Base-by-base conservation (phyloP, 35 echinoderm and acorn worm species). In the Nesometra sesokonis region DNA sequence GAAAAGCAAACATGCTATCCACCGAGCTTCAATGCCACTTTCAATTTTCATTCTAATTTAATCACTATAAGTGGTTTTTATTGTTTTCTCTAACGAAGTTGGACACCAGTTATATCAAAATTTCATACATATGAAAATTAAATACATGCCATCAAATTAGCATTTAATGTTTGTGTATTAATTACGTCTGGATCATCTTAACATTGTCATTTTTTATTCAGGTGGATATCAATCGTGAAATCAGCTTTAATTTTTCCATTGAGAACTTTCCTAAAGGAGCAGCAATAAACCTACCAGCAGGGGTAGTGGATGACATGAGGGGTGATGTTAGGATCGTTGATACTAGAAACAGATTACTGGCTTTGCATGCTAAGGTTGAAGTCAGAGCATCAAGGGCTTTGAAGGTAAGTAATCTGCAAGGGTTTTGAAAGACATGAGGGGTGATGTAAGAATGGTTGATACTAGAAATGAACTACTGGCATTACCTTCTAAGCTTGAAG, bases 371-470 rank as follows among this genome's bases (percentile, higher is more conserved):
- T 0, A 94, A 90, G 46, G 89, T 98, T 33, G 95, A 98, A 77
- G 90, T 88, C 37, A 84, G 93, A 31, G 95, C 95, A 77, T 90
- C 88, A 5, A 89, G 90, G 92, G 91, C 89, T 27, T 93, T 98
- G 17, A 98, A 98, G 90, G 95, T 98, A 85, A 32, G 31, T 76
- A 67, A 19, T 67, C 21, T 15, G n/a, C n/a, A n/a, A n/a, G n/a
- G n/a, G n/a, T n/a, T n/a, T n/a, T 43, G 38, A 43, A 43, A 7
- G 38, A n/a, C n/a, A 88, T n/a, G n/a, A n/a, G n/a, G n/a, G n/a
- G n/a, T n/a, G n/a, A 85, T 17, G 85, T 98, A 17, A 37, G 77
- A 0, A 86, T 98, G 8, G 80, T 67, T 33, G 95, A 98, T 78
- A 82, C 57, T 30, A 86, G 83, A 35, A 78, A 86, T 37, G 79